Base-by-base conservation (phyloP, 2,888 invertebrate genomes). In the Lithophane leautieri region DNA sequence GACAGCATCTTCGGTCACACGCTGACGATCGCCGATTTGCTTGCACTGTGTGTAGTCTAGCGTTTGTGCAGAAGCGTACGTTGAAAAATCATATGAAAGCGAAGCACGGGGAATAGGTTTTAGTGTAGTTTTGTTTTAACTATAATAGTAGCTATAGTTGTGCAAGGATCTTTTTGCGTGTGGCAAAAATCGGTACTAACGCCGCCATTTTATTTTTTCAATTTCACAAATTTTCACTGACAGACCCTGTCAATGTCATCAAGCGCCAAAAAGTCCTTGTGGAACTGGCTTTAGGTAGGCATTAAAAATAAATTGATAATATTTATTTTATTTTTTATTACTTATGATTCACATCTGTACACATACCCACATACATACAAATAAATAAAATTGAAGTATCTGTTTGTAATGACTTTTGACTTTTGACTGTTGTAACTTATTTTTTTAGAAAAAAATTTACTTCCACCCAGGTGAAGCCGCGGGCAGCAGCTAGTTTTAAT, bases 31-130 rank as follows among this genome's bases (percentile, higher is more conserved):
- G 87, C 12, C 76, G 82, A 28, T 88, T 85, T 58, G 71, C 76
- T 11, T 91, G 91, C n/a, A 44, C 65, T 8, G 66, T 81, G 6
- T 92, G 91, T 72, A 82, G 69, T 1, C 66, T 83, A 19, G 85
- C 88, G 67, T 87, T 90, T 60, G 88, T 92, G 28, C 85, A 93
- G 85, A 85, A 92, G 88, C 66, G 91, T 90, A 93, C 94, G 34
- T 89, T 94, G 63, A 90, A 92, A 73, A 92, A 86, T 58, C 95
- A 95, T 76, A 90, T 95, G 82, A 94, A 91, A 63, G 92, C 92
- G 12, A 89, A 89, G 65, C 91, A 90, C 76, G 81, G 76, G 0
- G 73, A 78, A 4, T 78, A 81, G 44, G 14, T 12, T 67, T 25
- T 52, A 56, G 11, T 42, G 9, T 34, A 62, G 40, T 62, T 52